A percentile compares a stretch with the other conserved stretches of the same genome.
These are phyloP conservation scores for Antitype chi DNA, from an alignment of 2,888 invertebrate species.

Conservation along the genomic window DNA sequence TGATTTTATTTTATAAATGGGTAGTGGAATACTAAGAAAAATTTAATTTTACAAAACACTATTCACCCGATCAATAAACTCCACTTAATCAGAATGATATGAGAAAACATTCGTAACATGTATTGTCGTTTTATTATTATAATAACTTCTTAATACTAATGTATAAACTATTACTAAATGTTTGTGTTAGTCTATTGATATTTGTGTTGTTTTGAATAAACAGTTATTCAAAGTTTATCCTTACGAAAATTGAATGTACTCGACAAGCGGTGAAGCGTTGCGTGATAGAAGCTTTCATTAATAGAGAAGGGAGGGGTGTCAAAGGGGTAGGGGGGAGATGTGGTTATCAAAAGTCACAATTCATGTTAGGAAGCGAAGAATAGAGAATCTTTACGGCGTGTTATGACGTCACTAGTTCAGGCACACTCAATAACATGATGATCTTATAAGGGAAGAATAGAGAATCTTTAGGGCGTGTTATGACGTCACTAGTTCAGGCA, in stretches of 20 bases:
- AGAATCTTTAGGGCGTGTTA: slow-evolving; percentile 9
- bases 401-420: too few relatives aligned
- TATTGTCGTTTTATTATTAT: slow-evolving; percentile 87
- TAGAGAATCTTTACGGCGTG: slow-evolving; percentile 11
- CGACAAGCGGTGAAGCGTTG: slow-evolving; percentile 58
- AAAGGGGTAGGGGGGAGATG: slow-evolving; percentile 7
- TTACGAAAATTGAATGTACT: slow-evolving; percentile 64
- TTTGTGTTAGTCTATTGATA: slow-evolving; percentile 66
- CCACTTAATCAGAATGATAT: slow-evolving; percentile 79
- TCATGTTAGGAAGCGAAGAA: slow-evolving; percentile 15
- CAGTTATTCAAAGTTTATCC: slow-evolving; percentile 61
- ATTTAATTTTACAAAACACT: slow-evolving; percentile 36
- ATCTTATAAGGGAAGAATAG: too few relatives aligned
- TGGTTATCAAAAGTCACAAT: slow-evolving; percentile 28
- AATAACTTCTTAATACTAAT: slow-evolving; percentile 80
- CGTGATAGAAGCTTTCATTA: slow-evolving; percentile 42
- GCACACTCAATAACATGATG: too few relatives aligned
- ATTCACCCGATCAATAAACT: slow-evolving; percentile 41
- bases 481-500: slow-evolving; percentile 18
- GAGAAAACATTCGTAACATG: slow-evolving; percentile 83
- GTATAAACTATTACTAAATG: slow-evolving; percentile 74
- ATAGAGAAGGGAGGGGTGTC: slow-evolving; percentile 12
- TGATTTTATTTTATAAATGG: background rate
- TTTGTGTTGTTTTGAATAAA: slow-evolving; percentile 59
- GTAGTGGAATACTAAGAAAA: slow-evolving; percentile 4